Conservation (phyloP, 1,140 invertebrate genomes). For the Sweltsa coloradensis region DNA sequence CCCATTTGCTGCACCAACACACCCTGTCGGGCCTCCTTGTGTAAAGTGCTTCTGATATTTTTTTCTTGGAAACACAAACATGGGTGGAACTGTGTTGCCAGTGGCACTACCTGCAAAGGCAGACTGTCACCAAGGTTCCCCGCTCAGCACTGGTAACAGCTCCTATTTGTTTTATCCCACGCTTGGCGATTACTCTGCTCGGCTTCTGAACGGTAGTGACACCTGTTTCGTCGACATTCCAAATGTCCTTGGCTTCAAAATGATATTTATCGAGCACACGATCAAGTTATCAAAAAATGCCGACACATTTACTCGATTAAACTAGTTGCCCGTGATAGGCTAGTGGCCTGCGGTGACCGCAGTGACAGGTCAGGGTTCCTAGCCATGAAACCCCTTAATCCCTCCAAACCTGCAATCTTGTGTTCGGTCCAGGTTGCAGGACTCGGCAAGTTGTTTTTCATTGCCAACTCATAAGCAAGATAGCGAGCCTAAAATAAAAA, state of each 20-base stretch:
- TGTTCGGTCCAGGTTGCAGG: too few relatives aligned
- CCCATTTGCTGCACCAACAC: constrained; percentile 21
- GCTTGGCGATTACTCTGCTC: constrained; percentile 14
- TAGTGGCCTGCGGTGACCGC: too few relatives aligned
- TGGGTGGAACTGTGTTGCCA: constrained; percentile 28
- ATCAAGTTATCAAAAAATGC: too few relatives aligned
- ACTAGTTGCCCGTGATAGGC: too few relatives aligned
- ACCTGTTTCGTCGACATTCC: constrained; percentile 28
- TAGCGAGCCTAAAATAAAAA: too few relatives aligned
- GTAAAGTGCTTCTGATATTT: constrained; percentile 25
- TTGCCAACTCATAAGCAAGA: too few relatives aligned
- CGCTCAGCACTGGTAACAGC: constrained; percentile 29
- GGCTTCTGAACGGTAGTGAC: constrained; percentile 10
- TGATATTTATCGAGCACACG: neutral
- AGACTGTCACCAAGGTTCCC: constrained; percentile 30
- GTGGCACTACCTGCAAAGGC: constrained; percentile 25
- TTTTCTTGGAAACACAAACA: constrained; percentile 29
- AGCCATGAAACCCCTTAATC: too few relatives aligned
- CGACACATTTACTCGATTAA: too few relatives aligned
- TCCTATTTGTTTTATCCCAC: constrained; percentile 33
- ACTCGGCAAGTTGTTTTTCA: too few relatives aligned
- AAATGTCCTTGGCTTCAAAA: constrained; percentile 15
- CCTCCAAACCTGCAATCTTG: too few relatives aligned
- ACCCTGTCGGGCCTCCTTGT: constrained; percentile 23
- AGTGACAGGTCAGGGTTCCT: too few relatives aligned